Percentiles rank a stretch among this genome's conserved stretches.
phyloP scores from a whole-genome alignment of 2,888 invertebrate genomes.

The Drosophila suboccidentalis region DNA sequence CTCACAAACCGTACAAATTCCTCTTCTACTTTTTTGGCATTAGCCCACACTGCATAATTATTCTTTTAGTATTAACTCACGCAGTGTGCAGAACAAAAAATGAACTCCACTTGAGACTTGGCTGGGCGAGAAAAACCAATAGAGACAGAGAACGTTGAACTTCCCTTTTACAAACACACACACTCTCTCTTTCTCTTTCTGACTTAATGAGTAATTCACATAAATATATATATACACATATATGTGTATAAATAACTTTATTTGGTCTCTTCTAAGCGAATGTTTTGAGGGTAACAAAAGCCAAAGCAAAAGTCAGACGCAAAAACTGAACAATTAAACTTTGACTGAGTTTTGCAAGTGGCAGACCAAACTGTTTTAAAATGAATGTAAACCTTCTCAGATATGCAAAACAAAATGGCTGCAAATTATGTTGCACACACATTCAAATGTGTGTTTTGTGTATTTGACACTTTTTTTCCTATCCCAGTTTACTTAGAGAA shows the following conservation, averaged over 20 bases:
- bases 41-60: slow-evolving; percentile 50
- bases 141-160: slow-evolving; percentile 2
- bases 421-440: slow-evolving; percentile 32
- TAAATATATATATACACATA: slow-evolving; percentile 2
- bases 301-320: slow-evolving; percentile 53
- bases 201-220: slow-evolving; percentile 45
- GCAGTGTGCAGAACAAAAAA: slow-evolving; percentile 35
- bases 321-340: slow-evolving; percentile 75
- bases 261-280: slow-evolving; percentile 15
- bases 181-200: slow-evolving; percentile 13
- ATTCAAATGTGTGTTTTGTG: slow-evolving; percentile 15
- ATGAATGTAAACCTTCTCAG: slow-evolving; percentile 52
- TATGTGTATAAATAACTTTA: slow-evolving; percentile 8
- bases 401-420: slow-evolving; percentile 60
- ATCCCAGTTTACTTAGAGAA: slow-evolving; percentile 12
- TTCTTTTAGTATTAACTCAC: slow-evolving; percentile 15
- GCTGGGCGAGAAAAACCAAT: slow-evolving; percentile 13
- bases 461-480: slow-evolving; percentile 16
- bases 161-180: not conserved
- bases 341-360: slow-evolving; percentile 65
- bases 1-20: not conserved
- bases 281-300: slow-evolving; percentile 35
- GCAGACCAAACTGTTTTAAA: slow-evolving; percentile 63
- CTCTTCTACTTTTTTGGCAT: slow-evolving; percentile 12
- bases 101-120: slow-evolving; percentile 67